These are phyloP conservation scores for Melikaiella ostensackeni DNA, from an alignment of 2,888 invertebrate genomes.

Conservation along the genomic window DNA sequence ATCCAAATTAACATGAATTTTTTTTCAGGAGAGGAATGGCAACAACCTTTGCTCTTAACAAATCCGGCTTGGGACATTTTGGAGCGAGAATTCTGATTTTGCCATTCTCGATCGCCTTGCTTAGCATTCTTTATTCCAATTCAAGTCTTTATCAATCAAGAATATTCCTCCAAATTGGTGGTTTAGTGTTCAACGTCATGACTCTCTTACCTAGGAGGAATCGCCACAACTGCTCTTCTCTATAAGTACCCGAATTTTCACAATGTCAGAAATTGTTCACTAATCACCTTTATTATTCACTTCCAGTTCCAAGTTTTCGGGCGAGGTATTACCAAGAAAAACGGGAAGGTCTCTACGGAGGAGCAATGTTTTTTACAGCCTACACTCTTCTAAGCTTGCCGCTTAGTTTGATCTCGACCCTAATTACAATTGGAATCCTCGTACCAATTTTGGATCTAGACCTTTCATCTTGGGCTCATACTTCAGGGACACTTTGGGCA, in stretches of 20 bases:
- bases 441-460: slow-evolving; percentile 79
- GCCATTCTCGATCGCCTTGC: slow-evolving; percentile 80
- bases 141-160: slow-evolving; percentile 71
- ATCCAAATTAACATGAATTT: neutral
- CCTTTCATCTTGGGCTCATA: slow-evolving; percentile 68
- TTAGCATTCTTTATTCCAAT: slow-evolving; percentile 71
- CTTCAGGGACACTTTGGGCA: slow-evolving; percentile 84
- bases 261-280: too few species aligned
- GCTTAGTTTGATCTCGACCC: slow-evolving; percentile 87
- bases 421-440: slow-evolving; percentile 85
- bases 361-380: slow-evolving; percentile 88
- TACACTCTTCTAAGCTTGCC: slow-evolving; percentile 90
- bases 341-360: slow-evolving; percentile 92
- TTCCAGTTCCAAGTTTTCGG: slow-evolving; percentile 87
- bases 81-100: slow-evolving; percentile 86
- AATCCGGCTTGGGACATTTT: slow-evolving; percentile 86
- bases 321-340: slow-evolving; percentile 95
- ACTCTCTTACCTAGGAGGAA: slow-evolving; percentile 85
- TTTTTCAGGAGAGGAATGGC: slow-evolving; percentile 85
- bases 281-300: neutral
- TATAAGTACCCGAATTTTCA: slow-evolving; percentile 64
- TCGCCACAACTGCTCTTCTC: slow-evolving; percentile 72
- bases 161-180: slow-evolving; percentile 72
- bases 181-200: slow-evolving; percentile 83
- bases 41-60: slow-evolving; percentile 88